Evolutionary conservation across 1,140 invertebrate genomes (phyloP).

Genomic region (Amphibalanus amphitrite): DNA sequence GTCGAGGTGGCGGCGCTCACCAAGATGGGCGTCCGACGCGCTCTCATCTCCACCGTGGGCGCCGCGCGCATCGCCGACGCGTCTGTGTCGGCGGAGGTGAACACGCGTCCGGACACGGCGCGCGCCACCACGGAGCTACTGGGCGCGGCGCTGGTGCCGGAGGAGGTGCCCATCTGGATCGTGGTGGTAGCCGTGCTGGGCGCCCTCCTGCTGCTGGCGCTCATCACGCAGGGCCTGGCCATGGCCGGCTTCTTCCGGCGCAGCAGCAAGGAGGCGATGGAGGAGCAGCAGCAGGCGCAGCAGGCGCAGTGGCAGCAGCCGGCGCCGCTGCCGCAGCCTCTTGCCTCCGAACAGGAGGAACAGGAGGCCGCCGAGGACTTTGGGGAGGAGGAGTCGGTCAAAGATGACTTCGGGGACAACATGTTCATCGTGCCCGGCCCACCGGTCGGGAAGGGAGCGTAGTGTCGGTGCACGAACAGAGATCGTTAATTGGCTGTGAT

Average conservation of each 20-base stretch:
- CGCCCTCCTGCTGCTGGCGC: constrained; percentile 12
- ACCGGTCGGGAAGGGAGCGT: background rate
- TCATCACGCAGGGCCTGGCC: constrained; percentile 11
- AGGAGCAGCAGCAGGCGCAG: background rate
- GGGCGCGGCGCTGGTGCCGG: too few species aligned
- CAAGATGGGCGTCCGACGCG: constrained; percentile 9
- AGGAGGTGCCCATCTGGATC: constrained; percentile 13
- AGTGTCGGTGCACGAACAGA: too few species aligned
- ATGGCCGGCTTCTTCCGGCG: constrained; percentile 10
- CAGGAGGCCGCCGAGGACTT: too few species aligned
- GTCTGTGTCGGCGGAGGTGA: background rate
- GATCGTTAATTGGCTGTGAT: background rate
- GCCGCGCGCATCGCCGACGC: constrained; percentile 5
- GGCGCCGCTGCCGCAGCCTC: background rate
- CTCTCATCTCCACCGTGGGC: constrained; percentile 6
- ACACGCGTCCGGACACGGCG: background rate
- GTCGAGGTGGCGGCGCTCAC: too few species aligned
- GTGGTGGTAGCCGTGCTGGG: constrained; percentile 13
- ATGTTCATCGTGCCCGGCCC: background rate
- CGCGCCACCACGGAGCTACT: constrained; percentile 4
- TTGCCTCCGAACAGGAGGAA: too few species aligned
- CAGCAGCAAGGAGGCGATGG: constrained; percentile 9
- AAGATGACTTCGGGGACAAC: background rate
- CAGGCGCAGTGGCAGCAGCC: background rate
- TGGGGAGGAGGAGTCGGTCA: background rate